phyloP scores from a whole-genome alignment of 2,888 invertebrate genomes.

The Coleophora flavipennella region DNA sequence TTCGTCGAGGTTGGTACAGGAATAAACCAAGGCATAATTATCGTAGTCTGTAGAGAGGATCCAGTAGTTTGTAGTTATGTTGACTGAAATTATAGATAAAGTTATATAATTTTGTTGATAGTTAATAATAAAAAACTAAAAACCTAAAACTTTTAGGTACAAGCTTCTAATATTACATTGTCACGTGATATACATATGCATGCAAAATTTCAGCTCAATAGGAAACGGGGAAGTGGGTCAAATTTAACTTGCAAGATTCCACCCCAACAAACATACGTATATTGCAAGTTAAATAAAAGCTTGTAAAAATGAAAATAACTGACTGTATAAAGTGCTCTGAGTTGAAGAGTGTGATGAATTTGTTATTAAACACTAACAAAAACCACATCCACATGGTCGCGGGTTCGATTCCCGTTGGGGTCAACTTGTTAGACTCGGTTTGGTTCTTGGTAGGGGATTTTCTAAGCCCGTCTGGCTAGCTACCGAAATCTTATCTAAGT shows the following conservation, averaged over 20 bases:
- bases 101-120: not conserved
- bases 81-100: conserved; percentile 25
- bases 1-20: conserved; percentile 64
- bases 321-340: not conserved
- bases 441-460: too few relatives aligned
- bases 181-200: too few relatives aligned
- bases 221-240: not conserved
- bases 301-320: not conserved
- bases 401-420: too few relatives aligned
- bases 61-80: conserved; percentile 30
- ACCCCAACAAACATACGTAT: too few relatives aligned
- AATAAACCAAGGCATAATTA: conserved; percentile 75
- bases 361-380: not conserved
- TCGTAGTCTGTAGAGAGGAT: conserved; percentile 72
- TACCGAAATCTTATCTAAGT: too few relatives aligned
- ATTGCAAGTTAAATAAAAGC: too few relatives aligned
- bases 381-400: not conserved
- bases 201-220: not conserved
- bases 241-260: too few relatives aligned
- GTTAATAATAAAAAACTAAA: not conserved
- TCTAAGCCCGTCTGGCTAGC: too few relatives aligned
- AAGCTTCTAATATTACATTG: too few relatives aligned
- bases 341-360: not conserved
- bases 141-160: not conserved
- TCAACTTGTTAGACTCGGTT: too few relatives aligned